Base-by-base conservation (phyloP, 2,797 vertebrate species). In the Esox masquinongy region DNA sequence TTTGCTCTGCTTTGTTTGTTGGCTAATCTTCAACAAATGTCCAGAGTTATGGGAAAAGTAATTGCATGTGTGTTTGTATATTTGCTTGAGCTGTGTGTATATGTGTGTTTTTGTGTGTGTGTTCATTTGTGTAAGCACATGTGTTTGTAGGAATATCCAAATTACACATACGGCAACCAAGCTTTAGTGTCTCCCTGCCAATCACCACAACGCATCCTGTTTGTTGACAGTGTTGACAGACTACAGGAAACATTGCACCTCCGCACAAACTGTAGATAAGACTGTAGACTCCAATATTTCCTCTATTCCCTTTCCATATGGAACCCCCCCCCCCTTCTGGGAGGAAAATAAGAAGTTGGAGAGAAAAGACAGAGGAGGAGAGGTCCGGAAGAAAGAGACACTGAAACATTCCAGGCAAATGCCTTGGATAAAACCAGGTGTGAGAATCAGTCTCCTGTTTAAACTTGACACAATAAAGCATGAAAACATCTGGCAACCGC, bases 351-450 rank as follows among this genome's bases (percentile, higher is more conserved):
- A 47, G 68, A 74, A 56, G 59, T 69, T 70, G 29, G 43, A 34
- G 63, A 39, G 36, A 39, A 39, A 39, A 82, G 73, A 79, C 22
- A 61, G 39, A 34, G 59, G 24, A 61, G 39, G 36, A 63, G 24
- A 61, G 8, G 15, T 15, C 36, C 59, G 59, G 64, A 51, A 63
- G 51, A 34, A 26, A 74, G 75, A 56, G 73, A 79, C 72, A 61
- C 39, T 63, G 5, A 17, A 59, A 84, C 89, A 92, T 91, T 93
- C 88, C 89, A 89, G 84, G 51, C 84, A 81, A 89, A 86, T 73
- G 53, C 73, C 80, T 61, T 39, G 81, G 77, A 84, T 86, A 83
- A 85, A 89, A 91, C 84, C 92, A 93, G 91, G 91, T 94, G 92
- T 93, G 83, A 91, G 80, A 84, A 34, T 73, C 74, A 24, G 70